Evolutionary conservation across 2,888 invertebrate genomes (phyloP).

Genomic region (Nomada ruficornis): DNA sequence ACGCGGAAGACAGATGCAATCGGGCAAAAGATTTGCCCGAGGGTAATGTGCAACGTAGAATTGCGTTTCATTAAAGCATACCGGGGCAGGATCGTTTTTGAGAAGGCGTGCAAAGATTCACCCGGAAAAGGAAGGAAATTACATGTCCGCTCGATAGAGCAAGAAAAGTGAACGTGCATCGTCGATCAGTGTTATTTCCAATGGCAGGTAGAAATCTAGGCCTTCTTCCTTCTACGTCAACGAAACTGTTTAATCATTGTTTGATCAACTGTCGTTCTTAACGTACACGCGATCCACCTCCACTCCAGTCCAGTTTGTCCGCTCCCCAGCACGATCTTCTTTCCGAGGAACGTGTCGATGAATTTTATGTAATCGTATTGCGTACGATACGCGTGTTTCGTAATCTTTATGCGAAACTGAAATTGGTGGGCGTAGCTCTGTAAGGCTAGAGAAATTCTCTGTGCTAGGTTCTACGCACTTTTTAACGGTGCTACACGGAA

Average conservation of each 20-base stretch:
- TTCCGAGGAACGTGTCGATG: not conserved
- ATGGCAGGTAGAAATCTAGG: slow-evolving; percentile 19
- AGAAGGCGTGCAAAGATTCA: slow-evolving; percentile 9
- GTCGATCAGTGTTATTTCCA: slow-evolving; percentile 33
- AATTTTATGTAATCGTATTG: slow-evolving; percentile 18
- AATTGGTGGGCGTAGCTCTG: not conserved
- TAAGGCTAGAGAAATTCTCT: not conserved
- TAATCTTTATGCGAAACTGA: not conserved
- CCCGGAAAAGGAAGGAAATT: slow-evolving; percentile 49
- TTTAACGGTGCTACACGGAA: too few relatives aligned
- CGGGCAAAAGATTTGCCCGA: too few relatives aligned
- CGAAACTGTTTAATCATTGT: slow-evolving; percentile 5
- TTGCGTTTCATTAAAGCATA: too few relatives aligned
- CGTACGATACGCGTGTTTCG: not conserved
- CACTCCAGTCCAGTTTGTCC: too few relatives aligned
- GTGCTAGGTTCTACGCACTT: too few relatives aligned
- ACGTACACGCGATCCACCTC: too few relatives aligned
- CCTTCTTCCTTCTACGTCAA: slow-evolving; percentile 25
- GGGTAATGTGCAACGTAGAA: too few relatives aligned
- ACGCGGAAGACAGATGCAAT: too few relatives aligned
- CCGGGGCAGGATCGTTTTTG: too few relatives aligned
- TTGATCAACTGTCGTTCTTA: not conserved
- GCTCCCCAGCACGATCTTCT: not conserved
- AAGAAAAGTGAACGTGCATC: slow-evolving; percentile 51
- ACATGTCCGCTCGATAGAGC: slow-evolving; percentile 25